A percentile compares a stretch with the other conserved stretches of the same genome.
Evolutionary conservation across 2,797 vertebrate species (phyloP).

Genomic region (Rhincodon typus): DNA sequence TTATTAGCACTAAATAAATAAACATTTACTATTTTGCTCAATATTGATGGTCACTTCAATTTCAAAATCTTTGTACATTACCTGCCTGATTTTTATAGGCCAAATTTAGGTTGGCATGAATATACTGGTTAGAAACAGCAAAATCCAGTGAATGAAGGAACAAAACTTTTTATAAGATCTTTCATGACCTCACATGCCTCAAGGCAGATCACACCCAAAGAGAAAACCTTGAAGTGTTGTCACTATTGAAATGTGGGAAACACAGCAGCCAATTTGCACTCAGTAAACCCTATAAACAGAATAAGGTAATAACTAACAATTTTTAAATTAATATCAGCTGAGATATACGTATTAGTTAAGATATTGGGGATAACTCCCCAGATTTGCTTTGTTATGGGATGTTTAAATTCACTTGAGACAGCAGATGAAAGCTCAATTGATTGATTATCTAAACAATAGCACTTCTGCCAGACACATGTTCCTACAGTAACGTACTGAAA

Average conservation of each 20-base stretch:
- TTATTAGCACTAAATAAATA: background rate
- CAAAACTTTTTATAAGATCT: background rate
- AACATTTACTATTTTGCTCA: background rate
- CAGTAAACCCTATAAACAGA: background rate
- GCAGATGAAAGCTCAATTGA: background rate
- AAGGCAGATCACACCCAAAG: no score
- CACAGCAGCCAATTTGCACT: background rate
- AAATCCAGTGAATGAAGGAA: background rate
- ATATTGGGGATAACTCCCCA: background rate
- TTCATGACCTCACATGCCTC: background rate
- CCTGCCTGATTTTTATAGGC: background rate
- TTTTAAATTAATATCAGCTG: background rate
- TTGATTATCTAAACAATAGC: background rate
- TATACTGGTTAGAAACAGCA: background rate
- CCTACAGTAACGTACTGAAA: background rate
- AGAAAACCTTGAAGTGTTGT: background rate
- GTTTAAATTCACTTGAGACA: background rate
- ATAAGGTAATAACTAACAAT: background rate
- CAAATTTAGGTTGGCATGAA: background rate
- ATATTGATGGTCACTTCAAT: background rate
- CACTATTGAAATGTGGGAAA: background rate
- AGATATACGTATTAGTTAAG: background rate
- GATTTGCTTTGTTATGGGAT: background rate
- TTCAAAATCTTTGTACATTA: background rate
- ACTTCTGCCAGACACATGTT: background rate